Evolutionary conservation across 1,140 invertebrate genomes (phyloP).

Genomic region (Drosophila carrolli): DNA sequence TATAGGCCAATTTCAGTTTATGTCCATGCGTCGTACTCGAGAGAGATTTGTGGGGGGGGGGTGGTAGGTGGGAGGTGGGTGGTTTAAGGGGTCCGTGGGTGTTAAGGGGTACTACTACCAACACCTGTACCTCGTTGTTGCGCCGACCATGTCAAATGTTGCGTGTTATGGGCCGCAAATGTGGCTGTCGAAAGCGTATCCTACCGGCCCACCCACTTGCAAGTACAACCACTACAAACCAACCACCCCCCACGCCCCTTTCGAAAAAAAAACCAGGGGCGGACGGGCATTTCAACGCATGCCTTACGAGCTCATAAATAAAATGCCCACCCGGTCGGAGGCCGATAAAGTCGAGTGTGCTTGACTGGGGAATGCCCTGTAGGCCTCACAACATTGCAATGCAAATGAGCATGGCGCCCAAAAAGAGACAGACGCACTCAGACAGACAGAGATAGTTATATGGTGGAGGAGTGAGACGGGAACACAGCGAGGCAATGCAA

Average conservation of each 20-base stretch:
- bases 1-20: conserved; percentile 81
- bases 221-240: conserved; percentile 9
- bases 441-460: conserved; percentile 3
- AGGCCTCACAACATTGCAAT: conserved; percentile 50
- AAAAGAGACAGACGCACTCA: conserved; percentile 19
- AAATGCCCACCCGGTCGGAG: conserved; percentile 53
- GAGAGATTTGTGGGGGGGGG: conserved; percentile 64
- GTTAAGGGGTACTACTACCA: conserved; percentile 21
- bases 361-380: conserved; percentile 76
- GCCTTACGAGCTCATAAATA: conserved; percentile 78
- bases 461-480: neutral
- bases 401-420: conserved; percentile 51
- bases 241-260: too few species aligned
- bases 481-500: conserved; percentile 14
- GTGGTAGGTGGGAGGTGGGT: neutral
- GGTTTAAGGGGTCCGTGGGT: neutral
- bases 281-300: conserved; percentile 64
- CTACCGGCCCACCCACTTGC: conserved; percentile 17
- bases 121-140: conserved; percentile 62
- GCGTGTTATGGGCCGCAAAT: conserved; percentile 80
- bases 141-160: conserved; percentile 72
- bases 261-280: neutral
- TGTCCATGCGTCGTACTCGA: conserved; percentile 74
- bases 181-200: conserved; percentile 76
- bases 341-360: conserved; percentile 63